phyloP scores from a whole-genome alignment of 2,113 vertebrate species.

The Arvicanthis niloticus region DNA sequence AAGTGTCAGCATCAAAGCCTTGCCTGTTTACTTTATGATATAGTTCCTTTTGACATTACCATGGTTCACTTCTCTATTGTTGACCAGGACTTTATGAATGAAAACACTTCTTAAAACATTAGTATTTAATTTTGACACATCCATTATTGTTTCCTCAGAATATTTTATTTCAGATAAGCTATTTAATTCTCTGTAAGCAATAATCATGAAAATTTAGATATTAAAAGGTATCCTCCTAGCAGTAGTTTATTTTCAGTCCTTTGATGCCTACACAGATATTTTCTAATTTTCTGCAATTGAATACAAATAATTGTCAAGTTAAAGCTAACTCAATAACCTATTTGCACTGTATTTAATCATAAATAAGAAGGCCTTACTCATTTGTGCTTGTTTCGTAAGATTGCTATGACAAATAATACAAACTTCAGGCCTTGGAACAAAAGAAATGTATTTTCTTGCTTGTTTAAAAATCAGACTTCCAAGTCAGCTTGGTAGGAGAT shows the following conservation, averaged over 20 bases:
- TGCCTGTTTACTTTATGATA: background rate
- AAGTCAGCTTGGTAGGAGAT: background rate
- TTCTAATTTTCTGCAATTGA: background rate
- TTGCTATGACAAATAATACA: background rate
- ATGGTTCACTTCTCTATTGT: background rate
- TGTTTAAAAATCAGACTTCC: background rate
- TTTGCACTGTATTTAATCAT: background rate
- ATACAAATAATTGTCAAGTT: background rate
- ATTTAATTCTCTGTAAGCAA: background rate
- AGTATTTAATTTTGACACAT: background rate
- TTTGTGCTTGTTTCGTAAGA: background rate
- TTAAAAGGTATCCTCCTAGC: background rate
- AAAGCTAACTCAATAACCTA: background rate
- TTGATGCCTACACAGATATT: background rate
- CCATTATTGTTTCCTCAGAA: background rate
- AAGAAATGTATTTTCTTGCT: background rate
- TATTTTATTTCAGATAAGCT: background rate
- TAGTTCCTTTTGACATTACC: background rate
- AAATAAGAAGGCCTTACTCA: background rate
- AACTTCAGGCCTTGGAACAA: background rate
- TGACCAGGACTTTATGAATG: background rate
- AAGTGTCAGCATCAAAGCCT: background rate
- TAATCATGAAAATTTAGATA: background rate
- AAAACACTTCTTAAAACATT: background rate
- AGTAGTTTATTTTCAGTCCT: background rate